Evolutionary conservation across 2,113 vertebrate genomes (phyloP), one percentile per base, ranked within the genome.

Genomic region (Leucoraja erinaceus): DNA sequence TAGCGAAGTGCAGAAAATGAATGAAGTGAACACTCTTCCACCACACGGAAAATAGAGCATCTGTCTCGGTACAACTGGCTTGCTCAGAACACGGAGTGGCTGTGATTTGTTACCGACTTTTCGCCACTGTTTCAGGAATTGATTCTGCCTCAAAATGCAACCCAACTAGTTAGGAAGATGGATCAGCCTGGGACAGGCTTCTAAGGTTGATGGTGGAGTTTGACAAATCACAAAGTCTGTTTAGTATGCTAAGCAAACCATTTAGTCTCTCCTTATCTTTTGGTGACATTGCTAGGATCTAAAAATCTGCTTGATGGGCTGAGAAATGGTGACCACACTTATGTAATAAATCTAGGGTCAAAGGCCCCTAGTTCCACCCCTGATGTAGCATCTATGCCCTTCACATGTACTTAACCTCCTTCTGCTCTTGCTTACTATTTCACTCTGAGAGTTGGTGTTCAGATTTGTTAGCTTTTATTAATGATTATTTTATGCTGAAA

Each of bases 401-500:
- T 91, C 68, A 74, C 68, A 72, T 74, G 68, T 70, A 74, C 90
- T 91, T 72, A 70, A 68, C 88, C 88, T 90, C 28, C 3, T 38
- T 38, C 59, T 59, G 25, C 83, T n/a, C 81, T 61, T 86, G 61
- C 86, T 91, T 91, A 91, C 10, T 91, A 91, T 91, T 91, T 91
- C 90, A 91, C 68, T 91, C 68, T 38, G 11, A 91, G 68, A 54
- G 90, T 74, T 54, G 66, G 33, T 72, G 38, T 72, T 91, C 20
- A 72, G 66, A 72, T 91, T 91, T 91, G 66, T 72, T 91, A 38
- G 90, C 90, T 91, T 91, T 72, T 91, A 72, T 91, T 91, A 91
- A 91, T 91, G 90, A 91, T 72, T 91, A 91, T 72, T 91, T 91
- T 91, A 91, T 74, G 68, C 66, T 91, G 90, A 72, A 72, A 91